These are phyloP conservation scores for Galeopterus variegatus DNA, from an alignment of 2,113 vertebrate genomes.

Conservation along the genomic window DNA sequence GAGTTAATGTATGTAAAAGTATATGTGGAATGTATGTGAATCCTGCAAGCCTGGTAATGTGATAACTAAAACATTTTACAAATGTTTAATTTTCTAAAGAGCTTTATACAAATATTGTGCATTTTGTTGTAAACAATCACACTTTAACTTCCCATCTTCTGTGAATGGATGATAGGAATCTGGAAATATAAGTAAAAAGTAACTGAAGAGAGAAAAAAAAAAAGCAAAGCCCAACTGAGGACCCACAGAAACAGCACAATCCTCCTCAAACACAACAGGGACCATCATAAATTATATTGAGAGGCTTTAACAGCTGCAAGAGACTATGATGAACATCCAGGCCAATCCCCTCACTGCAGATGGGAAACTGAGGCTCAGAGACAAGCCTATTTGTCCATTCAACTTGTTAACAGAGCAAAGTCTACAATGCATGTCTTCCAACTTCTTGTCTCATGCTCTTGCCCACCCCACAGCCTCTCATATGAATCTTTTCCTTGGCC, in stretches of 20 bases:
- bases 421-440: background rate
- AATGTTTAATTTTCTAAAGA: conserved; percentile 34
- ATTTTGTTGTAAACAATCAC: background rate
- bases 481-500: background rate
- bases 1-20: background rate
- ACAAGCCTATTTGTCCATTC: background rate
- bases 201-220: background rate
- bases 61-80: background rate
- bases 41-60: background rate
- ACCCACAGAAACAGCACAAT: background rate
- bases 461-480: background rate
- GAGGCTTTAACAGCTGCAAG: background rate
- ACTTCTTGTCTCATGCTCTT: background rate
- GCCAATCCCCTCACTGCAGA: background rate
- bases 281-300: background rate
- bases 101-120: background rate
- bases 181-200: conserved; percentile 50
- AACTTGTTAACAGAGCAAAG: background rate
- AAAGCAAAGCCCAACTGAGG: background rate
- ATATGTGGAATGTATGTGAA: background rate
- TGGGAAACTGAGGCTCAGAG: background rate
- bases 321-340: background rate
- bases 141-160: background rate
- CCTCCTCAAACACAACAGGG: background rate
- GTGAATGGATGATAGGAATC: background rate